Evolutionary conservation across 1,140 invertebrate genomes (phyloP), one percentile per base, ranked within the genome.

Genomic region (Chrysopa pallens): DNA sequence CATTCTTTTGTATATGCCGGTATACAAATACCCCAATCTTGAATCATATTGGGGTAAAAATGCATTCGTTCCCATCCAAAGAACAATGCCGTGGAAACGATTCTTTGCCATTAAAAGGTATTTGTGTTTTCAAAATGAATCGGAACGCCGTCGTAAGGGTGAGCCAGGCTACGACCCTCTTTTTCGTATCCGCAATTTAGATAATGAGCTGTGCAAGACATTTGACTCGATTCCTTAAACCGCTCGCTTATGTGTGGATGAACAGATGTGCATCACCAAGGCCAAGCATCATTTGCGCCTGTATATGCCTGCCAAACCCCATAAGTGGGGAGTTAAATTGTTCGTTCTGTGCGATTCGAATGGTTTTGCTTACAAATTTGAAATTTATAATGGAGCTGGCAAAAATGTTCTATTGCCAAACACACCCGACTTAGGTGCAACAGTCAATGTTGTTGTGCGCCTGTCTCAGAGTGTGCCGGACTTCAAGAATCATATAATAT

Each of bases 321-420:
- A 60, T 43, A 67, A 66, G 46, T 60, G 58, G 54, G 61, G 60
- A 11, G 60, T 60, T 8, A 67, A 65, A 51, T 49, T 59, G 36
- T 64, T 52, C 48, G 48, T 57, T 29, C 42, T 59, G 12, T 52
- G 52, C 45, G 55, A 53, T 42, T 36, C 49, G 40, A 50, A 51
- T 45, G 60, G 60, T 42, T 56, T 57, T 43, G 48, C 54, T 43
- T 56, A 62, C 50, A 53, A 56, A 51, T 62, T 62, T 55, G 56
- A 62, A 42, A 46, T 63, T 38, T 62, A 59, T 43, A 47, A 44
- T 46, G 55, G 55, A 39, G 45, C 39, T 39, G 43, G 43, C n/a
- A 52, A 43, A 37, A 50, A 50, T 27, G n/a, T 15, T 14, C 13
- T 47, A 36, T 39, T 46, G 42, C 36, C 40, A 42, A 42, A 47